phyloP scores from a whole-genome alignment of 2,888 invertebrate genomes.

The Chloromyia formosa region DNA sequence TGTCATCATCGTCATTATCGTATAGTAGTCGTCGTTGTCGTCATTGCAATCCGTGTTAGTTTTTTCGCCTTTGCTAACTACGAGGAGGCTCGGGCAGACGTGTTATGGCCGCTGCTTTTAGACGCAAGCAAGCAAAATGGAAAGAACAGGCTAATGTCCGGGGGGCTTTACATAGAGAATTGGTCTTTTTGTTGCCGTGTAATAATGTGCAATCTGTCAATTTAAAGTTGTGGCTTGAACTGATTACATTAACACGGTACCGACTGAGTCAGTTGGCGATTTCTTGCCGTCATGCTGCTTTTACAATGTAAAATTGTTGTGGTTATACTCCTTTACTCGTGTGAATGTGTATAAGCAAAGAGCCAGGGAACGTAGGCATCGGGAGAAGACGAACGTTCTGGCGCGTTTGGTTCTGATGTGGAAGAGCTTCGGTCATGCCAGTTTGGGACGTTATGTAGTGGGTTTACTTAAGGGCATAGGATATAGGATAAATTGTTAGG shows the following conservation, averaged over 20 bases:
- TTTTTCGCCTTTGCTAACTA: neutral
- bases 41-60: neutral
- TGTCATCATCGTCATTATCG: constrained; percentile 15
- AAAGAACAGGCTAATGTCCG: too few species aligned
- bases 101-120: neutral
- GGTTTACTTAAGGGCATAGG: neutral
- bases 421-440: too few species aligned
- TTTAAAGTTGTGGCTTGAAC: constrained; percentile 39
- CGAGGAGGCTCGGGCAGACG: neutral
- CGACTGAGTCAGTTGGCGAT: constrained; percentile 24
- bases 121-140: too few species aligned
- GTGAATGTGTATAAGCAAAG: neutral
- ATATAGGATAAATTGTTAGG: neutral
- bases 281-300: constrained; percentile 35
- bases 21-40: neutral
- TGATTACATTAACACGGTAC: constrained; percentile 40
- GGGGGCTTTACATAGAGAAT: neutral
- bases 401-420: too few species aligned
- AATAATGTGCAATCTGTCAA: constrained; percentile 41
- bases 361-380: neutral
- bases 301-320: constrained; percentile 28
- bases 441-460: neutral
- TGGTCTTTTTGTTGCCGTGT: constrained; percentile 13
- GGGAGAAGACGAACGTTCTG: neutral
- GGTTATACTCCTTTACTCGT: neutral